These are phyloP conservation scores for Monopis laevigella DNA, from an alignment of 2,888 invertebrate species.

Conservation along the genomic window DNA sequence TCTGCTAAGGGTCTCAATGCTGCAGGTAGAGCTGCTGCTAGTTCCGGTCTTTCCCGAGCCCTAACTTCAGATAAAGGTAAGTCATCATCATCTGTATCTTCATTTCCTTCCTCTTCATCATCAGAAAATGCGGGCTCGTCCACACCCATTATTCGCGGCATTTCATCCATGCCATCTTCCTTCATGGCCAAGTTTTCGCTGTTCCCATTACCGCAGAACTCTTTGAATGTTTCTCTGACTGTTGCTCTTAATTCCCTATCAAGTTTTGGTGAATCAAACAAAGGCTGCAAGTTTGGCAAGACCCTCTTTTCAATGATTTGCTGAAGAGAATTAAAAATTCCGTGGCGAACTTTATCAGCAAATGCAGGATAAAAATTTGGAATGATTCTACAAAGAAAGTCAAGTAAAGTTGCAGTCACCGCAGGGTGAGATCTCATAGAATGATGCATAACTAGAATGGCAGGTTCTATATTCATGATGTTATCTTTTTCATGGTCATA, in stretches of 20 bases:
- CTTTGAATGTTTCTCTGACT: conserved; percentile 90
- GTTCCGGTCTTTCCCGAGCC: conserved; percentile 70
- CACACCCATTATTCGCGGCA: conserved; percentile 52
- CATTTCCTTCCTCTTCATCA: conserved; percentile 78
- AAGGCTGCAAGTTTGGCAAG: conserved; percentile 81
- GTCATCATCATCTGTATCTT: conserved; percentile 79
- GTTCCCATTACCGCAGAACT: conserved; percentile 77
- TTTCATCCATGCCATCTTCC: conserved; percentile 51
- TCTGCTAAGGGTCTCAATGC: conserved; percentile 52
- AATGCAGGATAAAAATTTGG: conserved; percentile 85
- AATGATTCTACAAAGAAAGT: conserved; percentile 92
- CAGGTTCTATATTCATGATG: conserved; percentile 96
- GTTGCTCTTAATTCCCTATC: conserved; percentile 85
- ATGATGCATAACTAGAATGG: conserved; percentile 93
- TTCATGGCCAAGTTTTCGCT: conserved; percentile 51
- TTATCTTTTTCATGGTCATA: conserved; percentile 92
- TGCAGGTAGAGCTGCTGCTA: conserved; percentile 54
- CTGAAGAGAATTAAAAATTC: conserved; percentile 83
- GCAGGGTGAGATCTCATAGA: conserved; percentile 92
- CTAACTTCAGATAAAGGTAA: conserved; percentile 81
- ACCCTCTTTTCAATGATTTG: conserved; percentile 94
- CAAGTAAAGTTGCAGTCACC: conserved; percentile 88
- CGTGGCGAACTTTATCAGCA: conserved; percentile 80
- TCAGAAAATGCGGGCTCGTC: conserved; percentile 85
- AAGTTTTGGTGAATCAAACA: conserved; percentile 88